Evolutionary conservation across 2,113 vertebrate genomes (phyloP), one percentile per base, ranked within the genome.

Genomic region (Sinocyclocheilus maitianheensis): DNA sequence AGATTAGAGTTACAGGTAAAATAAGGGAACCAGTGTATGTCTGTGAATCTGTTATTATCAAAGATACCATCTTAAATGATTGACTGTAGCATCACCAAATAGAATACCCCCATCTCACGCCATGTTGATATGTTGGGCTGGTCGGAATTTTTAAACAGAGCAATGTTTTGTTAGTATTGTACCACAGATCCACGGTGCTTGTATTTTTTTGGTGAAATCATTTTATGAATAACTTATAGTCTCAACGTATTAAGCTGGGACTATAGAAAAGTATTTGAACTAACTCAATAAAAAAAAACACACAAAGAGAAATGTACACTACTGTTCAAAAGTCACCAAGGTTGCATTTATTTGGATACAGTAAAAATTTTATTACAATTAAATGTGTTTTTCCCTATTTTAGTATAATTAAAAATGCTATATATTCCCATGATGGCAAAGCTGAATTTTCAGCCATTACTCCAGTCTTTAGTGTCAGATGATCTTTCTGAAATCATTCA

Each of bases 1-100:
- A 95, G 90, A 94, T 99, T 43, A 94, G 94, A 90, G 94, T 97
- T 75, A 95, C 95, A 94, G 97, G 97, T 99, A 81, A 12, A 46
- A 51, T 13, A 3, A 51, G 48, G 48, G 3, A 51, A 13, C 3
- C n/a, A 48, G 40, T 67, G 48, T 13, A 51, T 13, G 48, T 13
- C 24, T 65, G 6, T 34, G 16, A 48, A 48, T 53, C 60, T 24
- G 9, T 8, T 11, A 62, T 40, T 11, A 46, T 4, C 34, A 71
- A 30, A 40, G 16, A 46, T 40, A 40, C 16, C 67, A 37, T 37
- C 13, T 30, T 67, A 67, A 16, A 63, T 11, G 1, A 43, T 9
- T 43, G 0, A 43, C 43, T 46, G 43, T 43, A 3, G 16, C 30
- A 71, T 71, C 30, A 40, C 67, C 13, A 20, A 71, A 71, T 51